Percentiles rank a stretch among this genome's conserved stretches.
phyloP scores from a whole-genome alignment of 2,113 vertebrate species.

The Macrotis lagotis region DNA sequence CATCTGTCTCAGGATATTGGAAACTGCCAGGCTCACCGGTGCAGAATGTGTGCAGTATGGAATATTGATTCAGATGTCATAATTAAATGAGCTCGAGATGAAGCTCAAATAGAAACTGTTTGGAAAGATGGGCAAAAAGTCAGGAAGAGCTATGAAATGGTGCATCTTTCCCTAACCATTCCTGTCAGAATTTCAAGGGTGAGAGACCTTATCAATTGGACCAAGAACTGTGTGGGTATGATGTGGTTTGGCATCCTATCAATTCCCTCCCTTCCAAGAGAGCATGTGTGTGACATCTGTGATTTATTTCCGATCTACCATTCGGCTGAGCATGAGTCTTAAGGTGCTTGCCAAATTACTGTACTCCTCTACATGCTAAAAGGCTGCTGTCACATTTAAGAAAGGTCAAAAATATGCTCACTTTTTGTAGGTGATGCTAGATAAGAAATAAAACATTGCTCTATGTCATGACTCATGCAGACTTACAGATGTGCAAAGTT shows the following conservation, averaged over 20 bases:
- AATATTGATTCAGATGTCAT: conserved; percentile 78
- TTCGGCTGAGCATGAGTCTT: conserved; percentile 70
- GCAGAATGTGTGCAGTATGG: conserved; percentile 15
- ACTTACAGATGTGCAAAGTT: background rate
- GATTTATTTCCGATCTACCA: conserved; percentile 77
- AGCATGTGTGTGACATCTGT: conserved; percentile 77
- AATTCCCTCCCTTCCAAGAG: conserved; percentile 72
- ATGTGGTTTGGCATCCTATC: conserved; percentile 76
- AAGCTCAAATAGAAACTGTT: conserved; percentile 63
- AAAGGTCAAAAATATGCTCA: conserved; percentile 52
- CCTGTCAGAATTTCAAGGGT: conserved; percentile 80
- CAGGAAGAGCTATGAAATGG: conserved; percentile 73
- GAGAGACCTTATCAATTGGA: conserved; percentile 74
- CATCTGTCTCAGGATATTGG: conserved; percentile 17
- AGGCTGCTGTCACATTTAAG: conserved; percentile 72
- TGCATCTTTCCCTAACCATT: conserved; percentile 70
- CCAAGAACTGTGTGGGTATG: conserved; percentile 56
- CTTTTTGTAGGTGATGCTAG: conserved; percentile 38
- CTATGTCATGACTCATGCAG: background rate
- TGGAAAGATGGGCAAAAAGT: conserved; percentile 77
- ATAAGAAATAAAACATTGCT: conserved; percentile 26
- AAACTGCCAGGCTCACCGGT: conserved; percentile 33
- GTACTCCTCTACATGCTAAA: conserved; percentile 74
- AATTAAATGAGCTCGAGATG: conserved; percentile 73
- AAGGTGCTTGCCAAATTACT: conserved; percentile 75